Conservation (phyloP, 2,113 vertebrate species). For the Emberiza fucata region DNA sequence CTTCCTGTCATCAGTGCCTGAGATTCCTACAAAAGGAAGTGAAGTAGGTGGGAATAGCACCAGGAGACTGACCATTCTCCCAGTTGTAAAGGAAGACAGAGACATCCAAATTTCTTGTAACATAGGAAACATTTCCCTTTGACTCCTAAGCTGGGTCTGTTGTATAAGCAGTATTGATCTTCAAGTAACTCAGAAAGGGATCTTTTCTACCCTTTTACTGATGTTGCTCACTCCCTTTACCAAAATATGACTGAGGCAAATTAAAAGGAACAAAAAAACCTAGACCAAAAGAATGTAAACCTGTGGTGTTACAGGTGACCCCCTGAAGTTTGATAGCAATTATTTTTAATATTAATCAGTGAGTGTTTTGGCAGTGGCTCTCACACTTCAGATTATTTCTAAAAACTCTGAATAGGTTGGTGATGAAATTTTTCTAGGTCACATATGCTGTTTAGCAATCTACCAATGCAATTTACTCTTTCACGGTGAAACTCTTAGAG, state of each 20-base stretch:
- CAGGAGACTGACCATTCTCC: background rate
- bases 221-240: background rate
- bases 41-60: background rate
- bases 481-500: background rate
- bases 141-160: background rate
- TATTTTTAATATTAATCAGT: background rate
- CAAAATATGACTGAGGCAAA: background rate
- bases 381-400: background rate
- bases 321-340: background rate
- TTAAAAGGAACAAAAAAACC: background rate
- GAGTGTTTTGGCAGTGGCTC: background rate
- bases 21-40: background rate
- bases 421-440: background rate
- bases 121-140: accelerated
- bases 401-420: background rate
- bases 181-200: background rate
- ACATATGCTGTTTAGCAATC: background rate
- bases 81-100: background rate
- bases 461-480: background rate
- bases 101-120: background rate
- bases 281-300: background rate
- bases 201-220: background rate
- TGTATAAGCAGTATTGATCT: background rate
- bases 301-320: background rate
- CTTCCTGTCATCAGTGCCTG: background rate